These are phyloP conservation scores for Scophthalmus maximus DNA, from an alignment of 2,113 vertebrate genomes.

Conservation along the genomic window DNA sequence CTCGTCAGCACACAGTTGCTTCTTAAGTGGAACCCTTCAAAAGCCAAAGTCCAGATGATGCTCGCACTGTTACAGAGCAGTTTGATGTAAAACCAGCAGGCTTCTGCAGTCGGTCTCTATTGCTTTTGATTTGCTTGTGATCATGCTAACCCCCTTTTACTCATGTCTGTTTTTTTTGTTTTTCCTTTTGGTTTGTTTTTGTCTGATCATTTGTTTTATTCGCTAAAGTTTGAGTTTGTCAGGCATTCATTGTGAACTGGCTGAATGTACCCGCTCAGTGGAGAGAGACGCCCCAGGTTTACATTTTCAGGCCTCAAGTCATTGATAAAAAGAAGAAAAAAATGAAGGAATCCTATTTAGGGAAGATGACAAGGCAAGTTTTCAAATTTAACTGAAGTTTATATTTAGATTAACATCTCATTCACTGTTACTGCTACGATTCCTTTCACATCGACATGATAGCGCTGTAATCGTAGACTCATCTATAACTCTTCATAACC, in stretches of 20 bases:
- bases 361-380: conserved; percentile 25
- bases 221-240: conserved; percentile 75
- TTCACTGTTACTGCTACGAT: background rate
- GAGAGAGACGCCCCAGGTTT: conserved; percentile 61
- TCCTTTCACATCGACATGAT: background rate
- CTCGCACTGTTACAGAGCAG: conserved; percentile 54
- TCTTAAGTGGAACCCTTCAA: conserved; percentile 53
- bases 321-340: background rate
- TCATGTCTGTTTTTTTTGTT: conserved; percentile 56
- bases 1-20: conserved; percentile 14
- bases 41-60: conserved; percentile 49
- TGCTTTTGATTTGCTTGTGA: conserved; percentile 75
- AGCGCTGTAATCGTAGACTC: background rate
- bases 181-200: conserved; percentile 67
- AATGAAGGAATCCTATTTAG: conserved; percentile 20
- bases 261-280: conserved; percentile 73
- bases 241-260: conserved; percentile 75
- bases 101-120: conserved; percentile 60
- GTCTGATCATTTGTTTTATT: conserved; percentile 69
- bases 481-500: background rate
- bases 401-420: conserved; percentile 2
- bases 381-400: background rate
- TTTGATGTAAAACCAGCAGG: conserved; percentile 56
- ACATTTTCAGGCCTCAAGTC: background rate
- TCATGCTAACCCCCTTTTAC: conserved; percentile 72